Evolutionary conservation across 2,888 invertebrate species (phyloP).

Genomic region (Amphipoea lucens): DNA sequence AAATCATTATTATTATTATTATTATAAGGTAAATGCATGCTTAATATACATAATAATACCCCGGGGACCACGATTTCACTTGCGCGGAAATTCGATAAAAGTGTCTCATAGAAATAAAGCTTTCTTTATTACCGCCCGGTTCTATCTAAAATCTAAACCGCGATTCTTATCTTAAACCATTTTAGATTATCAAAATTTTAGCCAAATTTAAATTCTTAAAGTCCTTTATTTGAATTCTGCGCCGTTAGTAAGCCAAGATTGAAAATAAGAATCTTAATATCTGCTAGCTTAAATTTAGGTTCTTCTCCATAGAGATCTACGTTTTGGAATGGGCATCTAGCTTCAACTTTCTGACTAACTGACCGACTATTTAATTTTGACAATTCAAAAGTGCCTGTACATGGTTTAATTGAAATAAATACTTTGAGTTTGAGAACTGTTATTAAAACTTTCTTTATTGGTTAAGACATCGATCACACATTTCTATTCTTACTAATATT

Average conservation of each 20-base stretch:
- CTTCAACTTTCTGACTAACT: too few relatives aligned
- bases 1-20: too few relatives aligned
- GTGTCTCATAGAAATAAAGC: slow-evolving; percentile 35
- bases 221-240: background rate
- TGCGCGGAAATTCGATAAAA: slow-evolving; percentile 43
- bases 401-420: too few relatives aligned
- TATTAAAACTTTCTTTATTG: too few relatives aligned
- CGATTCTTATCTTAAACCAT: slow-evolving; percentile 4
- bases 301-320: too few relatives aligned
- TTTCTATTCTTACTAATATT: background rate
- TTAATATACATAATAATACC: slow-evolving; percentile 14
- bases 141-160: slow-evolving; percentile 4
- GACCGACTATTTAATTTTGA: too few relatives aligned
- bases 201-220: background rate
- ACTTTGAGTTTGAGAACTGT: too few relatives aligned
- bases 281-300: too few relatives aligned
- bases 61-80: slow-evolving; percentile 3
- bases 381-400: too few relatives aligned
- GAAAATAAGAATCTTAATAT: too few relatives aligned
- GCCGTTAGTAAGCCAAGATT: background rate
- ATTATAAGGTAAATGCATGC: slow-evolving; percentile 24
- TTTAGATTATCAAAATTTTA: background rate
- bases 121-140: slow-evolving; percentile 36
- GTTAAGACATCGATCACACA: too few relatives aligned
- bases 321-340: too few relatives aligned